These are phyloP conservation scores for Darevskia mixta DNA, from an alignment of 2,797 vertebrate genomes.

Conservation along the genomic window DNA sequence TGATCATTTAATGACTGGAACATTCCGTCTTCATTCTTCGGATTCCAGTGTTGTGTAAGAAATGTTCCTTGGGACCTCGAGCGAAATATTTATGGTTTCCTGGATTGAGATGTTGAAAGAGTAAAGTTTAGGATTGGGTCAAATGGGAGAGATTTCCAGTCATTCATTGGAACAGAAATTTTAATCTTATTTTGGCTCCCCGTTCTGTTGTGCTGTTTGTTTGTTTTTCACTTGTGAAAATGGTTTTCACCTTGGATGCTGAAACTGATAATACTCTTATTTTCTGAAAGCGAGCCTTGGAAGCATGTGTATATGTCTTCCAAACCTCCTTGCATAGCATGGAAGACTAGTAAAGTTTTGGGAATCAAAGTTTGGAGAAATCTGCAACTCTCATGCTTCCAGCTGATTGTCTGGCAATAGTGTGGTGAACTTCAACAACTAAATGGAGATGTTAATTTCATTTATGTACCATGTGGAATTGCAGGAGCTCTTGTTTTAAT, in stretches of 20 bases:
- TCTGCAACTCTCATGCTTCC: background rate
- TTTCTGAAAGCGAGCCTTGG: background rate
- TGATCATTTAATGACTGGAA: constrained; percentile 57
- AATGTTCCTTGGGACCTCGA: constrained; percentile 60
- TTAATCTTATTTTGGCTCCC: background rate
- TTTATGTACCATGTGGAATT: background rate
- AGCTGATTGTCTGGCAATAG: background rate
- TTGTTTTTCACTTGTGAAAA: constrained; percentile 23
- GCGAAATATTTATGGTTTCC: constrained; percentile 65
- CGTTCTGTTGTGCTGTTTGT: background rate
- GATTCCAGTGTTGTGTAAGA: constrained; percentile 65
- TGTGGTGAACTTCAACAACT: background rate
- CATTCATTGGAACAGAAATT: constrained; percentile 36
- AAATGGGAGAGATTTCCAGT: background rate
- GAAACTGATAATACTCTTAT: background rate
- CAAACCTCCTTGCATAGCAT: background rate
- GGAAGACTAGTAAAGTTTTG: background rate
- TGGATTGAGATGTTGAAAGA: constrained; percentile 58
- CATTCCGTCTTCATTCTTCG: constrained; percentile 52
- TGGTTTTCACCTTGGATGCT: constrained; percentile 5
- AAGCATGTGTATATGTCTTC: background rate
- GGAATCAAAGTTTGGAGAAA: background rate
- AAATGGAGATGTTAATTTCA: background rate
- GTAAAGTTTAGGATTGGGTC: constrained; percentile 35
- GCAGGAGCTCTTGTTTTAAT: background rate